Evolutionary conservation across 1,140 invertebrate species (phyloP), one percentile per base, ranked within the genome.

Genomic region (Hylyphantes graminicola): DNA sequence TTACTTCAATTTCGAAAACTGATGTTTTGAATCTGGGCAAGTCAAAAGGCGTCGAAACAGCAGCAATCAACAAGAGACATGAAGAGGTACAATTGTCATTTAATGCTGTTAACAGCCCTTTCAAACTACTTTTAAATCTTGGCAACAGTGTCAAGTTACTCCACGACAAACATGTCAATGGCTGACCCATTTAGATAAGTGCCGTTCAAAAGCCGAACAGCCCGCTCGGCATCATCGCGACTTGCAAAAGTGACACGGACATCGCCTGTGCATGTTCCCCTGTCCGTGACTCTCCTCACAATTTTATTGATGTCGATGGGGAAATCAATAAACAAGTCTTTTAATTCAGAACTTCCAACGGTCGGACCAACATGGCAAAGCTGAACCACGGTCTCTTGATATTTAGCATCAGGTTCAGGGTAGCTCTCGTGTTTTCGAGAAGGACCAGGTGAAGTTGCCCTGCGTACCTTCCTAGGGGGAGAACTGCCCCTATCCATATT

Each of bases 211-310:
- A 5, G 13, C 7, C 65, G 12, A 11, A 85, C 48, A 50, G 82
- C 82, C 13, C n/a, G 59, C 54, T 53, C 48, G 6, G 82, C 82
- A 10, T 85, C 82, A 15, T 13, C 48, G 15, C 51, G 19, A 77
- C 9, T 77, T 17, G 11, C 7, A 17, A 85, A 85, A 53, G 74
- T 61, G 4, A 85, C 73, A 55, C 82, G 73, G 13, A 85, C 48
- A 12, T 85, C 82, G 9, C 82, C 54, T n/a, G 72, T 61, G 11
- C 64, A 57, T 35, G 59, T 54, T 21, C 74, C 73, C 7, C n/a
- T 7, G 0, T 70, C 55, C 2, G 63, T 70, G 19, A 48, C 68
- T 61, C 82, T 51, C 0, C 82, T 63, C 21, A 77, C 63, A 12
- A 76, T 54, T 17, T 68, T 61, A 12, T 77, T 55, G 51, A 51